A percentile compares a stretch with the other conserved stretches of the same genome.
These are phyloP conservation scores for Hepsetus odoe DNA, from an alignment of 2,113 vertebrate species.

Conservation along the genomic window DNA sequence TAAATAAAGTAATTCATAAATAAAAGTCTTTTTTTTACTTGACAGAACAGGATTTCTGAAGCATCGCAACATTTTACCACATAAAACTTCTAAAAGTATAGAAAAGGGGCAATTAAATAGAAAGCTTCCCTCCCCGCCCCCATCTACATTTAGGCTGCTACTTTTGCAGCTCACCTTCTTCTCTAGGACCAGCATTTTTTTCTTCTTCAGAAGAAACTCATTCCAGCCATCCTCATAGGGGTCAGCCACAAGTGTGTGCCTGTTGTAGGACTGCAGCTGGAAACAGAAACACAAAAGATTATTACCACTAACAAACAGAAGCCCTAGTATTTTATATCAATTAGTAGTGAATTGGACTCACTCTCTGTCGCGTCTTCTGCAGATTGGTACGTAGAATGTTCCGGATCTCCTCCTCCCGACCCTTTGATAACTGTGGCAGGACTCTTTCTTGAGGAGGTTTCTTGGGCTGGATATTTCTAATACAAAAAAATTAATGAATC, in stretches of 20 bases:
- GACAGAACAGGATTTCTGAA: too few species aligned
- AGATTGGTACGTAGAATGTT: conserved; percentile 94
- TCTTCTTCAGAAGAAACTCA: conserved; percentile 86
- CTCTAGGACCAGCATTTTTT: conserved; percentile 84
- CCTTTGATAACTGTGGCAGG: conserved; percentile 86
- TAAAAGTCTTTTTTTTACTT: too few species aligned
- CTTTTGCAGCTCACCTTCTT: conserved; percentile 77
- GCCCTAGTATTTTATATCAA: too few species aligned
- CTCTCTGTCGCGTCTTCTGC: conserved; percentile 95
- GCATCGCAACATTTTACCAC: too few species aligned
- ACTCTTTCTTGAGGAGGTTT: conserved; percentile 73
- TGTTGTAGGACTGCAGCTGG: conserved; percentile 94
- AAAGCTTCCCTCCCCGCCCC: too few species aligned
- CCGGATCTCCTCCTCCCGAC: conserved; percentile 94
- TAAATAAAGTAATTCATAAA: too few species aligned
- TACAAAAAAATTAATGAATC: background rate
- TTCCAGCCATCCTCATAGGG: conserved; percentile 90
- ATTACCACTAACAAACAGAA: background rate
- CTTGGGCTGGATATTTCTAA: conserved; percentile 92
- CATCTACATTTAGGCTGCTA: too few species aligned
- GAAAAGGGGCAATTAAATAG: background rate
- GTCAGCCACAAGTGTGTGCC: conserved; percentile 91
- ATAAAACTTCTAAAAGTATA: too few species aligned
- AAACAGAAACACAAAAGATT: background rate
- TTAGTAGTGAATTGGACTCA: too few species aligned